Percentiles rank a stretch among this genome's conserved stretches.
Conservation (phyloP, 2,888 invertebrate species). For the Bellardia pandia region DNA sequence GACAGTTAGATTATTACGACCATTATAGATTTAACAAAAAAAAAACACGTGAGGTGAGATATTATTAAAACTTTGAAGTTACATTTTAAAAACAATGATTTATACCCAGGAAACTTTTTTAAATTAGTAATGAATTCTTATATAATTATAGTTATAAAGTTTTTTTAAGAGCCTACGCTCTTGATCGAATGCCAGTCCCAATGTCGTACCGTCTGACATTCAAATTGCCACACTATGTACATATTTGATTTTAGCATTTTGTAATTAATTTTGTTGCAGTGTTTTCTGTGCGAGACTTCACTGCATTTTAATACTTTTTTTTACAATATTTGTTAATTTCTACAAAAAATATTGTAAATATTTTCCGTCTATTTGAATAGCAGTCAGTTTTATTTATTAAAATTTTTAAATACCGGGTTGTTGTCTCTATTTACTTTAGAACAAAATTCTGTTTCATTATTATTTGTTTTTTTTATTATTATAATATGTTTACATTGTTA, state of each 20-base stretch:
- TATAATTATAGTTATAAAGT: too few relatives aligned
- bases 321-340: neutral
- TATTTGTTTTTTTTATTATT: neutral
- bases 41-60: neutral
- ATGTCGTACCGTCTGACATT: conserved; percentile 49
- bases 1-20: neutral
- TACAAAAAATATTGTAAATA: neutral
- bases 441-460: neutral
- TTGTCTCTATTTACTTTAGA: neutral
- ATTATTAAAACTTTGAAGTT: neutral
- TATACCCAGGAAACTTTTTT: too few relatives aligned
- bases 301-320: neutral
- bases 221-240: conserved; percentile 4
- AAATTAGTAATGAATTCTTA: too few relatives aligned
- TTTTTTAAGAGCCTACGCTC: neutral
- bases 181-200: conserved; percentile 27
- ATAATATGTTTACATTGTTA: conserved; percentile 1
- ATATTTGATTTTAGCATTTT: neutral
- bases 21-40: neutral
- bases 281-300: neutral
- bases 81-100: too few relatives aligned
- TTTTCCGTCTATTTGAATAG: neutral
- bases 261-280: neutral
- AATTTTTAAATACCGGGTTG: neutral
- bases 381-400: neutral